A percentile compares a stretch with the other conserved stretches of the same genome.
phyloP scores from a whole-genome alignment of 2,888 invertebrate genomes.

The Cheilosia pagana region DNA sequence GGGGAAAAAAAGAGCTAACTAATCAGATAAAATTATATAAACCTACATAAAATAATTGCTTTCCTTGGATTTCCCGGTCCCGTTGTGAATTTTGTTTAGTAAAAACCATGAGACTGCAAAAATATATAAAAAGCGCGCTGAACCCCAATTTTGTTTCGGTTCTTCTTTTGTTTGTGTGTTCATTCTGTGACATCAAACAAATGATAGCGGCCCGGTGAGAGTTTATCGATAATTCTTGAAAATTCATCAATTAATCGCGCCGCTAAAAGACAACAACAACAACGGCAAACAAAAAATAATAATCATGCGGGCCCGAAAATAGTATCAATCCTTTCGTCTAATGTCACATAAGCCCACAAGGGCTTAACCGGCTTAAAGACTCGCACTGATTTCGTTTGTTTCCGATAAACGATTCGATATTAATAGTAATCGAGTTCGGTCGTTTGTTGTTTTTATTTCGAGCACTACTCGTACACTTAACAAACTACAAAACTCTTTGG shows the following conservation, averaged over 20 bases:
- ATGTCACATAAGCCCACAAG: conserved; percentile 54
- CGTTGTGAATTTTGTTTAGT: conserved; percentile 18
- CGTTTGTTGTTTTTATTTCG: conserved; percentile 5
- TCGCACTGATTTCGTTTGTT: conserved; percentile 42
- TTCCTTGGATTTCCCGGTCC: conserved; percentile 24
- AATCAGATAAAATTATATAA: conserved; percentile 16
- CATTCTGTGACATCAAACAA: conserved; percentile 42
- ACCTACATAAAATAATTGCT: conserved; percentile 20
- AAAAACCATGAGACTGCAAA: conserved; percentile 21
- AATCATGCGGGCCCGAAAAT: conserved; percentile 35
- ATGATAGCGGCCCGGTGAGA: conserved; percentile 34
- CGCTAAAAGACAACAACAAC: neutral
- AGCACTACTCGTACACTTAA: conserved; percentile 19
- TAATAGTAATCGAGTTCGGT: conserved; percentile 15
- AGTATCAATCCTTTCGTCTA: conserved; percentile 58
- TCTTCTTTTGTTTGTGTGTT: too few relatives aligned
- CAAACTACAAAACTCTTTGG: conserved; percentile 11
- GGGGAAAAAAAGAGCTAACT: neutral
- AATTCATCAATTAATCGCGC: conserved; percentile 50
- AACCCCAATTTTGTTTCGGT: too few relatives aligned
- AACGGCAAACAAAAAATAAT: conserved; percentile 9
- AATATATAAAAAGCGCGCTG: neutral
- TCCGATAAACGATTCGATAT: conserved; percentile 40
- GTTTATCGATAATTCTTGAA: conserved; percentile 46
- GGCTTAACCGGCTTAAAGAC: conserved; percentile 55